Evolutionary conservation across 2,113 vertebrate genomes (phyloP).

Genomic region (Chascanopsetta lugubris): DNA sequence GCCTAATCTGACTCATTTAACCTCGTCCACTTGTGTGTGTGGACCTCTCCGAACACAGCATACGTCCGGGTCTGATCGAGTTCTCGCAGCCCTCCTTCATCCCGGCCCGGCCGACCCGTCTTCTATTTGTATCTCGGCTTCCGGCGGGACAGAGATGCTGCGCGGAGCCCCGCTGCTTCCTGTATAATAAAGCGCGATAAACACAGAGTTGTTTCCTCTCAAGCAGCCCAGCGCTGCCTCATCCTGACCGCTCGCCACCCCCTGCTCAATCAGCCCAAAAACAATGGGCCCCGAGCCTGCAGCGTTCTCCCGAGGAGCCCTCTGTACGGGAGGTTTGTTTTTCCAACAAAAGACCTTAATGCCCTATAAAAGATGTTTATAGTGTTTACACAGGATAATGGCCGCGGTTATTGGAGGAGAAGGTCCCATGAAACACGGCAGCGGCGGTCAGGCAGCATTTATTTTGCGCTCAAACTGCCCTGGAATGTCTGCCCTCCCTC

Average conservation of each 20-base stretch:
- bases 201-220: slow-evolving; percentile 37
- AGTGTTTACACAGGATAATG: slow-evolving; percentile 66
- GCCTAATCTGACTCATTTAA: too few relatives aligned
- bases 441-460: slow-evolving; percentile 11
- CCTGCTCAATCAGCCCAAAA: slow-evolving; percentile 58
- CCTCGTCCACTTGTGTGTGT: not conserved
- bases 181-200: slow-evolving; percentile 55
- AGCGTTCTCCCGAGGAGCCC: slow-evolving; percentile 47
- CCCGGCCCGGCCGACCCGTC: slow-evolving; percentile 11
- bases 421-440: slow-evolving; percentile 39
- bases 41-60: not conserved
- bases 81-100: not conserved
- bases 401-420: slow-evolving; percentile 47
- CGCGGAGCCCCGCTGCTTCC: slow-evolving; percentile 37
- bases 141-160: slow-evolving; percentile 22
- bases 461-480: slow-evolving; percentile 28
- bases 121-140: slow-evolving; percentile 10
- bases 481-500: slow-evolving; percentile 15
- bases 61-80: not conserved
- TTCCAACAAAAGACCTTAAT: slow-evolving; percentile 61
- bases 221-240: slow-evolving; percentile 42
- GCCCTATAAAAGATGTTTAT: slow-evolving; percentile 67
- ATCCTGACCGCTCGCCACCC: slow-evolving; percentile 36
- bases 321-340: slow-evolving; percentile 59
- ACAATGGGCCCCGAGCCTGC: slow-evolving; percentile 56